Conservation (phyloP, 2,888 invertebrate genomes). For the Tromatobia lineatoria region DNA sequence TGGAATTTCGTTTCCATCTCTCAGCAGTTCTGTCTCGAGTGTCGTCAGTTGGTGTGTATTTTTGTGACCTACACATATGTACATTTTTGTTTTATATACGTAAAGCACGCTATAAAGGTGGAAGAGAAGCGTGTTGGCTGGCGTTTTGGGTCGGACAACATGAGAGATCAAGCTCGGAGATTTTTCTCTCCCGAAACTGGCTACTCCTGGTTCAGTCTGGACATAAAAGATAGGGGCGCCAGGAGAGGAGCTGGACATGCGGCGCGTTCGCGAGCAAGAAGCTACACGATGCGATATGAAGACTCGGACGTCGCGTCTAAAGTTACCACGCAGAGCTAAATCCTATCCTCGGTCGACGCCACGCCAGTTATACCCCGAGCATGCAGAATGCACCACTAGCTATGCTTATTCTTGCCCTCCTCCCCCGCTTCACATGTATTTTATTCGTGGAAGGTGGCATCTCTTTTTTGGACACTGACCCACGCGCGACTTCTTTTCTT, state of each 20-base stretch:
- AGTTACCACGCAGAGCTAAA: constrained; percentile 79
- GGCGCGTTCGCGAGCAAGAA: constrained; percentile 66
- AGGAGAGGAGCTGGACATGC: constrained; percentile 62
- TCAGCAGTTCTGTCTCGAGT: constrained; percentile 62
- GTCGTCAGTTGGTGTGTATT: constrained; percentile 77
- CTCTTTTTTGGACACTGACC: constrained; percentile 77
- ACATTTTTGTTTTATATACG: constrained; percentile 23
- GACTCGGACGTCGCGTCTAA: constrained; percentile 76
- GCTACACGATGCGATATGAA: constrained; percentile 67
- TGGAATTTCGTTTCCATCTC: constrained; percentile 70
- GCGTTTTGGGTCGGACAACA: constrained; percentile 73
- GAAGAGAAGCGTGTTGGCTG: constrained; percentile 70
- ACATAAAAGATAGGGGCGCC: constrained; percentile 83
- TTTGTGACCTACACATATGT: constrained; percentile 78
- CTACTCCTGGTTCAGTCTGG: constrained; percentile 20
- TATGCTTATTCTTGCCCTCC: constrained; percentile 19
- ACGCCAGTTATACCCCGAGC: constrained; percentile 34
- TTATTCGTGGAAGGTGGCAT: constrained; percentile 79
- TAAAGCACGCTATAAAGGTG: constrained; percentile 49
- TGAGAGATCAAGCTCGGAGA: constrained; percentile 80
- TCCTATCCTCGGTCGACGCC: constrained; percentile 58
- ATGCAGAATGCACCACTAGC: constrained; percentile 53
- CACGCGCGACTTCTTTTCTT: constrained; percentile 54
- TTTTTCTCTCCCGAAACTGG: constrained; percentile 72
- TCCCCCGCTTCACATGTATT: constrained; percentile 36